Evolutionary conservation across 2,888 invertebrate genomes (phyloP), one percentile per base, ranked within the genome.

Genomic region (Acleris sparsana): DNA sequence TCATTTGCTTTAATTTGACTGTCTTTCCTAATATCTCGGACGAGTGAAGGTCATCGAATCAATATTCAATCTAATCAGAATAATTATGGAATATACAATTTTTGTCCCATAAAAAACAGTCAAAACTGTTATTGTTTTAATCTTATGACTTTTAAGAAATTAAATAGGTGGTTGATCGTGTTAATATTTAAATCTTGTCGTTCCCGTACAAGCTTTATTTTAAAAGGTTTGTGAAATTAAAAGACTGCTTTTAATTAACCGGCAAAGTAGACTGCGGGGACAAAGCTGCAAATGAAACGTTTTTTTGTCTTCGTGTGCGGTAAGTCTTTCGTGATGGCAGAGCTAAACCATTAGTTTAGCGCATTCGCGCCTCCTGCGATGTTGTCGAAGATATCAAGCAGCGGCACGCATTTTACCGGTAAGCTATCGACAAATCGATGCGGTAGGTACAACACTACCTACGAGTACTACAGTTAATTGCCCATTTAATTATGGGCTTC

Each of bases 261-360:
- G 33, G 7, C 9, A 33, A 33, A 33, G 33, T 33, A 33, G 33
- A 33, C 9, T n/a, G 5, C n/a, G 17, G 16, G 17, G 51, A 44
- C 51, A 16, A 55, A 56, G 20, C 55, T 56, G 60, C 65, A 25
- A 75, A 72, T 71, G 77, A 76, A 75, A 71, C 77, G 77, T 81
- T 79, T 73, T 77, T 77, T 75, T 78, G n/a, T 67, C 87, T 78
- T 85, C 86, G 86, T 88, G 86, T 87, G 89, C 80, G 88, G 86
- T 79, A 76, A 75, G 75, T 73, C 71, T 80, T 80, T 84, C 83
- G 80, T 83, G 82, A 84, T 80, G 81, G 85, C 86, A 87, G 82
- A 74, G 82, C 78, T 76, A 75, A 75, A 77, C 75, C 79, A 84
- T 87, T 87, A 86, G 84, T 88, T 87, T 88, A 81, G 81, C 75